Evolutionary conservation across 30 jellyfish, hydroid and myxozoan genomes (phyloP).

Genomic region (Hydractinia echinata): DNA sequence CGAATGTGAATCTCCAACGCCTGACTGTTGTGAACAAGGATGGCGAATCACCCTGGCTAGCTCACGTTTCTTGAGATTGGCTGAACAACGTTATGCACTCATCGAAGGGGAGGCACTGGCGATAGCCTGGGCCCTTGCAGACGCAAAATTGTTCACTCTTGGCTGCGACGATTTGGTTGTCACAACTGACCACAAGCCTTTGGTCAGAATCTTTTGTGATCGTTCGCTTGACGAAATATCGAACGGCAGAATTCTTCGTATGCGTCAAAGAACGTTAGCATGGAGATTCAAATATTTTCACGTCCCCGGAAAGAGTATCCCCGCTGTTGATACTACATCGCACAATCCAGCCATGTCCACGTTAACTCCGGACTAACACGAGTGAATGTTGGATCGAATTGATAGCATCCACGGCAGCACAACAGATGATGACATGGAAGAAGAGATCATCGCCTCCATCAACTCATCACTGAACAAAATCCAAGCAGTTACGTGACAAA

Average conservation of each 20-base stretch:
- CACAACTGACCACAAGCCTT: conserved; percentile 41
- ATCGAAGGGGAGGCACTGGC: conserved; percentile 55
- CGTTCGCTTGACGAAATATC: conserved; percentile 31
- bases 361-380: neutral
- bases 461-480: neutral
- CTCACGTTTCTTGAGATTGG: conserved; percentile 21
- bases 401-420: neutral
- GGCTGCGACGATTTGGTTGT: conserved; percentile 34
- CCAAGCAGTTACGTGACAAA: conserved; percentile 33
- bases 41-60: conserved; percentile 33
- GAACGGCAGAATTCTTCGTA: conserved; percentile 17
- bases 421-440: conserved; percentile 2
- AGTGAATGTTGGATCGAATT: neutral
- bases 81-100: conserved; percentile 43
- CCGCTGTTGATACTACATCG: conserved; percentile 35
- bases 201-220: conserved; percentile 26
- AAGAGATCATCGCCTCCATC: conserved; percentile 25
- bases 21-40: conserved; percentile 30
- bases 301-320: conserved; percentile 14
- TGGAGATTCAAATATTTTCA: conserved; percentile 26
- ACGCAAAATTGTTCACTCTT: conserved; percentile 38
- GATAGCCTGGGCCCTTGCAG: conserved; percentile 33
- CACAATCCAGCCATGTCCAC: conserved; percentile 23
- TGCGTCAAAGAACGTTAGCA: conserved; percentile 22
- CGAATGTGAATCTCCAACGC: conserved; percentile 3